Conservation (phyloP, 2,888 invertebrate genomes). For the Crematogaster levior region DNA sequence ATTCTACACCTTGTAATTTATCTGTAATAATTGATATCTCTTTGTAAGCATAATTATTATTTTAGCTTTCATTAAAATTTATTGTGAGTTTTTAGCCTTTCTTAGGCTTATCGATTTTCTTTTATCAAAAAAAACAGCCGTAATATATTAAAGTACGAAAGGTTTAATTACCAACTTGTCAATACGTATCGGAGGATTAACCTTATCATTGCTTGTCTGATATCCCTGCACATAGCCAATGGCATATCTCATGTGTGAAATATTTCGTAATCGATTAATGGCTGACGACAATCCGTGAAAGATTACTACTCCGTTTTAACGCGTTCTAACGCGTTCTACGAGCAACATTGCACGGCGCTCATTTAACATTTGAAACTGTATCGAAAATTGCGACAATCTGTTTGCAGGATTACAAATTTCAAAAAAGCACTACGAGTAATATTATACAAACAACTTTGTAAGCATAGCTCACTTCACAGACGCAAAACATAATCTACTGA, state of each 20-base stretch:
- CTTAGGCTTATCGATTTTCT: background rate
- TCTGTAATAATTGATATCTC: background rate
- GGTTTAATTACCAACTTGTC: slow-evolving; percentile 3
- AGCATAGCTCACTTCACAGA: background rate
- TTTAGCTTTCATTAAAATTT: background rate
- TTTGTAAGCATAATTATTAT: background rate
- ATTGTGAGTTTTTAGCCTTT: background rate
- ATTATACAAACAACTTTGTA: background rate
- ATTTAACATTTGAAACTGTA: slow-evolving; percentile 11
- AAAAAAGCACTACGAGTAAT: background rate
- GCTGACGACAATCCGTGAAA: background rate
- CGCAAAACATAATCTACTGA: background rate
- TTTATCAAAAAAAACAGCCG: background rate
- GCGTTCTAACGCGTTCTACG: background rate
- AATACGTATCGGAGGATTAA: background rate
- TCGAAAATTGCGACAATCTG: background rate
- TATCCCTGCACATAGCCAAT: background rate
- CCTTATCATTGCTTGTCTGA: slow-evolving; percentile 13
- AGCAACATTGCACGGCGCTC: background rate
- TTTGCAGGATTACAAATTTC: background rate
- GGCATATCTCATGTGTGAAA: slow-evolving; percentile 10
- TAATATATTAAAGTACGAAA: background rate
- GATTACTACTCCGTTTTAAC: background rate
- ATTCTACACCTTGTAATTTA: background rate
- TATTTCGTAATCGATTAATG: slow-evolving; percentile 28